phyloP scores from a whole-genome alignment of 2,888 invertebrate species.

The Lucinisca nassula region DNA sequence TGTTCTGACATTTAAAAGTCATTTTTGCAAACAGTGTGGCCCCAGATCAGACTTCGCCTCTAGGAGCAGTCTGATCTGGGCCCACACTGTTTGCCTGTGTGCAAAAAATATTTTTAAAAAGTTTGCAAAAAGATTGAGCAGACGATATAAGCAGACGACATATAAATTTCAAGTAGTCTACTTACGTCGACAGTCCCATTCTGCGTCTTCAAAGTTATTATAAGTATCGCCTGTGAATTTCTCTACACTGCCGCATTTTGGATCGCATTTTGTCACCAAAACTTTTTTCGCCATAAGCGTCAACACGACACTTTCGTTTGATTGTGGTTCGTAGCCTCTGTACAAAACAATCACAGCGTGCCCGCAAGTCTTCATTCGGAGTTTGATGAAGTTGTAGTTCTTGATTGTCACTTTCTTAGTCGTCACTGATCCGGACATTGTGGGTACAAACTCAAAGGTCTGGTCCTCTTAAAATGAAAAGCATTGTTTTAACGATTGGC shows the following conservation, averaged over 20 bases:
- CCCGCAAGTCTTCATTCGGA: conserved; percentile 39
- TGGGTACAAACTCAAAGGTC: not conserved
- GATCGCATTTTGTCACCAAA: not conserved
- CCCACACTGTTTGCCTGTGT: too few species aligned
- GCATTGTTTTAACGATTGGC: too few species aligned
- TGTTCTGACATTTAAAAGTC: too few species aligned
- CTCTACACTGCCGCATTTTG: not conserved
- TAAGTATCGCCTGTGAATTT: not conserved
- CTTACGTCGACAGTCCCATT: too few species aligned
- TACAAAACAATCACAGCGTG: conserved; percentile 20
- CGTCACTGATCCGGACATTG: not conserved
- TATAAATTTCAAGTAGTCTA: too few species aligned
- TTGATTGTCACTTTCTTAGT: not conserved
- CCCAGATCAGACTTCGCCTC: too few species aligned
- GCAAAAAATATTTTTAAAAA: too few species aligned
- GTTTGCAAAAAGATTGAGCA: too few species aligned
- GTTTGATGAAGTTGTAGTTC: conserved; percentile 15
- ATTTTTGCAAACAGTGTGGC: too few species aligned
- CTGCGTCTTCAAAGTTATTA: not conserved
- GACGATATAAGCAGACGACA: too few species aligned
- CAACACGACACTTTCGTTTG: not conserved
- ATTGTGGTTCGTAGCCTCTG: not conserved
- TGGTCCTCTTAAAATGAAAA: not conserved
- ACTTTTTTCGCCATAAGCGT: not conserved
- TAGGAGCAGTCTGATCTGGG: too few species aligned